A percentile compares a stretch with the other conserved stretches of the same genome.
Conservation (phyloP, 1,140 invertebrate genomes). For the Leptinotarsa undecemlineata region DNA sequence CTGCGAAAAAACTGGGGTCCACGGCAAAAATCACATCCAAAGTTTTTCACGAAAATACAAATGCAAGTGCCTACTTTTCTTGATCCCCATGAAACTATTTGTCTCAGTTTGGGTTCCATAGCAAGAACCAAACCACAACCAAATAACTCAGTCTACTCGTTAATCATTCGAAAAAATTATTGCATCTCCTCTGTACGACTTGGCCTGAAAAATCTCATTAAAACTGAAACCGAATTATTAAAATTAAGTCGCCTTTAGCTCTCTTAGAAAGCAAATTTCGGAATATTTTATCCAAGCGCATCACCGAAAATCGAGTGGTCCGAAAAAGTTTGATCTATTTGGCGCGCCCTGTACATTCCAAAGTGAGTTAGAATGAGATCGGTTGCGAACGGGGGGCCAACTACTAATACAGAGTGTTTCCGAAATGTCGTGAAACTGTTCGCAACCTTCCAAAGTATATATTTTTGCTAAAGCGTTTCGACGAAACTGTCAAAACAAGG, state of each 20-base stretch:
- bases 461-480: no score
- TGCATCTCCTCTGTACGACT: neutral
- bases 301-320: neutral
- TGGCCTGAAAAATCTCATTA: neutral
- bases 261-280: neutral
- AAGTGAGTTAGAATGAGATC: slow-evolving; percentile 43
- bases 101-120: no score
- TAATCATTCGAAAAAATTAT: neutral
- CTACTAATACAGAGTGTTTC: slow-evolving; percentile 25
- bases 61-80: no score
- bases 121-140: no score
- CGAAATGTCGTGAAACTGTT: slow-evolving; percentile 7
- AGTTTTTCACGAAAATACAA: no score
- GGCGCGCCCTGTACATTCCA: slow-evolving; percentile 35
- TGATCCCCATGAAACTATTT: no score
- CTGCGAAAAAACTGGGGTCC: no score
- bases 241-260: slow-evolving; percentile 8
- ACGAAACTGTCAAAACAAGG: no score
- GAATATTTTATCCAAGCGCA: neutral
- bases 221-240: slow-evolving; percentile 13
- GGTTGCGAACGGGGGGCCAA: slow-evolving; percentile 40
- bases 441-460: no score
- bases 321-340: slow-evolving; percentile 18
- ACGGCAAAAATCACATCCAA: no score
- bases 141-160: no score